Evolutionary conservation across 2,113 vertebrate species (phyloP).

Genomic region (Pomatorhinus ruficollis): DNA sequence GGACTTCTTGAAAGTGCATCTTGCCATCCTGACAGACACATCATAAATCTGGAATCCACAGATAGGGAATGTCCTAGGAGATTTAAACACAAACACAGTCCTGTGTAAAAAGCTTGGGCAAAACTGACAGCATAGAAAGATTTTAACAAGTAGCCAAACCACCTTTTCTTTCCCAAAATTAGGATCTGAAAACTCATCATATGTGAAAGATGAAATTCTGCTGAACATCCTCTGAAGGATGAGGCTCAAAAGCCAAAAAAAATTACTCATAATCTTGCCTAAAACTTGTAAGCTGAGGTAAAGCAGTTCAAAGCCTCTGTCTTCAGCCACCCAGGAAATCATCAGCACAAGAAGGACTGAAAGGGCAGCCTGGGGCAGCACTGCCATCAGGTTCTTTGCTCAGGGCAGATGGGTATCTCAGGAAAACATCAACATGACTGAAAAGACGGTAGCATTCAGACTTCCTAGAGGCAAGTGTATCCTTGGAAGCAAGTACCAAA

Average conservation of each 20-base stretch:
- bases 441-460: not conserved
- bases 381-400: not conserved
- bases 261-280: not conserved
- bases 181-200: not conserved
- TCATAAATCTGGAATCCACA: conserved; percentile 68
- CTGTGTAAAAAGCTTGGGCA: not conserved
- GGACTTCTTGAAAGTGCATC: conserved; percentile 65
- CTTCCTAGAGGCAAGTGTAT: not conserved
- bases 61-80: conserved; percentile 50
- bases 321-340: not conserved
- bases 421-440: not conserved
- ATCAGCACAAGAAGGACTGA: not conserved
- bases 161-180: not conserved
- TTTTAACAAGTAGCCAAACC: not conserved
- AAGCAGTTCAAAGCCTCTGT: not conserved
- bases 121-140: not conserved
- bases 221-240: not conserved
- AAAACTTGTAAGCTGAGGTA: not conserved
- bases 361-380: not conserved
- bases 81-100: not conserved
- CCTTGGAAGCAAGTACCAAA: not conserved
- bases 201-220: not conserved
- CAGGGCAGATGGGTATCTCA: not conserved
- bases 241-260: not conserved
- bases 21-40: conserved; percentile 48